These are phyloP conservation scores for Spilarctia lutea DNA, from an alignment of 2,888 invertebrate genomes.

Conservation along the genomic window DNA sequence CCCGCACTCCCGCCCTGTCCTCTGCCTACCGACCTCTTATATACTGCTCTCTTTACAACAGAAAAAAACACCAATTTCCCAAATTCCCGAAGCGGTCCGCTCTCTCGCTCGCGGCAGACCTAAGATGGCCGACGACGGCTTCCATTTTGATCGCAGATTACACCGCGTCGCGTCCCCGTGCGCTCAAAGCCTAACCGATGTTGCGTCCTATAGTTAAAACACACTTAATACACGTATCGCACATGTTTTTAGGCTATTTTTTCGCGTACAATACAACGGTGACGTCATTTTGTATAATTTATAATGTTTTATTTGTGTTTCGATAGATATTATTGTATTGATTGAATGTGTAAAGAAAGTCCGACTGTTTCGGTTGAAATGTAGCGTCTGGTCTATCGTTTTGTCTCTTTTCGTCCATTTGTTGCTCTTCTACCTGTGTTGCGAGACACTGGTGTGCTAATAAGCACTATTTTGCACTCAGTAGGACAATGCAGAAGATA, in stretches of 20 bases:
- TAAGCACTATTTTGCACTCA: slow-evolving; percentile 23
- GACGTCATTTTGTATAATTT: slow-evolving; percentile 52
- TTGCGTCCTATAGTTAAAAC: slow-evolving; percentile 70
- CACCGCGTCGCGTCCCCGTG: slow-evolving; percentile 75
- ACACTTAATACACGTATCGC: slow-evolving; percentile 77
- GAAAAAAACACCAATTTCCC: slow-evolving; percentile 86
- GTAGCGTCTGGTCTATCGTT: slow-evolving; percentile 66
- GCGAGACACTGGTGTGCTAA: slow-evolving; percentile 26
- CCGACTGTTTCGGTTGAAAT: slow-evolving; percentile 68
- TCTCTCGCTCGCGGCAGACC: slow-evolving; percentile 83
- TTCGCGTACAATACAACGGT: slow-evolving; percentile 80
- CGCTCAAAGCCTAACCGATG: slow-evolving; percentile 81
- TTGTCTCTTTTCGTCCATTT: slow-evolving; percentile 70
- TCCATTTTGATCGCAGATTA: slow-evolving; percentile 87
- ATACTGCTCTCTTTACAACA: slow-evolving; percentile 86
- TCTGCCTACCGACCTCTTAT: slow-evolving; percentile 84
- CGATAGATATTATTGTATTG: slow-evolving; percentile 73
- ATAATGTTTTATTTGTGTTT: slow-evolving; percentile 44
- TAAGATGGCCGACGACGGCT: slow-evolving; percentile 85
- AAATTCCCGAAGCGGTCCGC: slow-evolving; percentile 84
- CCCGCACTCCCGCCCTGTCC: slow-evolving; percentile 72
- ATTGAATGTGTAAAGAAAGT: slow-evolving; percentile 73
- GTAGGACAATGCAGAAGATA: slow-evolving; percentile 39
- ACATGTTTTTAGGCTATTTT: slow-evolving; percentile 84
- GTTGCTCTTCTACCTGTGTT: slow-evolving; percentile 56